phyloP scores from a whole-genome alignment of 1,140 invertebrate genomes.

The Atopsyche davidsoni region DNA sequence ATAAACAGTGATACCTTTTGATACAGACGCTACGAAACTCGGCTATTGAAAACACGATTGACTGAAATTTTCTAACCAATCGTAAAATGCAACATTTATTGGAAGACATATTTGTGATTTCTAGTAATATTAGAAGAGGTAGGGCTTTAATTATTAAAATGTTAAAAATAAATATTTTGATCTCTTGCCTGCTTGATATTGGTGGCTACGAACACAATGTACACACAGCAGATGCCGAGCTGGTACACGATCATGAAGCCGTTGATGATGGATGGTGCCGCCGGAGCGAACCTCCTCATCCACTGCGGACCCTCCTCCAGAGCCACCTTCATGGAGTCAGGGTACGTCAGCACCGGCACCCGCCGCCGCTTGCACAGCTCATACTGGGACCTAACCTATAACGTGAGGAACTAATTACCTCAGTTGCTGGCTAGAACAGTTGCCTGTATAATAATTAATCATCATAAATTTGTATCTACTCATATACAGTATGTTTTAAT shows the following conservation, averaged over 20 bases:
- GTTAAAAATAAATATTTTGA: neutral
- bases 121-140: too few species aligned
- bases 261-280: conserved; percentile 54
- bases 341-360: conserved; percentile 57
- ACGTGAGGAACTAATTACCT: conserved; percentile 2
- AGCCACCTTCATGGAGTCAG: conserved; percentile 58
- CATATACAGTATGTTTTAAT: neutral
- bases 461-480: neutral
- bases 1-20: too few species aligned
- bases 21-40: too few species aligned
- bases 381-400: conserved; percentile 49
- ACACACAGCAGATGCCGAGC: conserved; percentile 84
- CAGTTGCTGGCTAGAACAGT: neutral
- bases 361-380: conserved; percentile 48
- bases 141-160: too few species aligned
- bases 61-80: too few species aligned
- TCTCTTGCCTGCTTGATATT: conserved; percentile 61
- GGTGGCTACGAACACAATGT: conserved; percentile 77
- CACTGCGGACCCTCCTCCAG: conserved; percentile 52
- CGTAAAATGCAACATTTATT: too few species aligned
- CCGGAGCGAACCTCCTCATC: conserved; percentile 50
- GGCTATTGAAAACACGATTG: too few species aligned
- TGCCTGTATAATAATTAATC: conserved; percentile 4
- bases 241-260: conserved; percentile 77
- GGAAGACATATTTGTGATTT: too few species aligned